Evolutionary conservation across 2,888 invertebrate species (phyloP), one percentile per base, ranked within the genome.

Genomic region (Agelastica alni): DNA sequence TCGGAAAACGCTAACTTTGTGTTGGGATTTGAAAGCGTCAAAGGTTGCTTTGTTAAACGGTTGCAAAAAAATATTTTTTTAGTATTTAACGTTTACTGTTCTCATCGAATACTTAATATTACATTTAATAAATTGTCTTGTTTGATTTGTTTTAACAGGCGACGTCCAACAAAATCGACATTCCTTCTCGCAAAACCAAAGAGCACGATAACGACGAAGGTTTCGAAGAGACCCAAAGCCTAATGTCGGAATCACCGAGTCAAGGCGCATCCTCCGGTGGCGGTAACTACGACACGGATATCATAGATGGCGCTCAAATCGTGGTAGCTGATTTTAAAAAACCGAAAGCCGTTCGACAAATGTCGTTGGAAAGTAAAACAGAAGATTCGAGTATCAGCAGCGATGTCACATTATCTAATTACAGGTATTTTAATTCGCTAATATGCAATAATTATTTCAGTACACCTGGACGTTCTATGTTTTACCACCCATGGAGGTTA

Each of bases 201-300:
- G 88, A 88, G 60, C 85, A 85, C 60, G 92, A 93, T 66, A 89
- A 91, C 69, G 93, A 93, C 71, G 93, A 93, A 80, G 93, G 93
- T 5, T 93, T 93, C 69, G 93, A 93, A 73, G 93, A 93, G 78
- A 91, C 91, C 0, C 92, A 92, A 70, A 92, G 91, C 70, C 79
- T 93, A 45, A 89, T 91, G 68, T 92, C 92, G 0, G 92, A 92
- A 72, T 91, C 90, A 4, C 86, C 91, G 2, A 91, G 91, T 37
- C 91, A 91, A 67, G 91, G 91, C 34, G 89, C 91, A 1, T 91
- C 91, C 0, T 91, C 91, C 0, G 84, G 84, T 4, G 89, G 73
- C 13, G 89, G 73, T 13, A 72, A 73, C 56, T 81, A 82, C 14
- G 77, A 80, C 45, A 77, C 79, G n/a, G 72, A 81, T 77, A 68